phyloP scores from a whole-genome alignment of 2,888 invertebrate genomes.

The Yponomeuta cagnagella region DNA sequence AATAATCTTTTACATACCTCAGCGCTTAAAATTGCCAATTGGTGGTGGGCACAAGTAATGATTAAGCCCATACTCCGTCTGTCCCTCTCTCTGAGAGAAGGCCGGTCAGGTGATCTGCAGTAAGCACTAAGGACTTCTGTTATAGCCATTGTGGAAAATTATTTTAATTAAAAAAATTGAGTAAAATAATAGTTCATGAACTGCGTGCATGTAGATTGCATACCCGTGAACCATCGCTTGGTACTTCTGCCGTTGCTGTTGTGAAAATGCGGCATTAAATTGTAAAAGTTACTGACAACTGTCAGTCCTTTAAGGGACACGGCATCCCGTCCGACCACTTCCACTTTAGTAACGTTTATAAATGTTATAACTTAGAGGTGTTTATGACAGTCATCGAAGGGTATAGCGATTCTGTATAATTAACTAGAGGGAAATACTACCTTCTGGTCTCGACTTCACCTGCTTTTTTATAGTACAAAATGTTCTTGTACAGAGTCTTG shows the following conservation, averaged over 20 bases:
- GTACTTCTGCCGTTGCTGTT: background rate
- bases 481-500: background rate
- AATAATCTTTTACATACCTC: too few species aligned
- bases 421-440: constrained; percentile 1
- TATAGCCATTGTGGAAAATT: too few species aligned
- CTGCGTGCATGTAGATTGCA: background rate
- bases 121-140: too few species aligned
- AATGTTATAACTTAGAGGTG: constrained; percentile 8
- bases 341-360: constrained; percentile 8
- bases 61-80: too few species aligned
- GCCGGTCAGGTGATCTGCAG: too few species aligned
- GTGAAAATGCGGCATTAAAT: constrained; percentile 3
- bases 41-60: too few species aligned
- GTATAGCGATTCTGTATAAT: constrained; percentile 9
- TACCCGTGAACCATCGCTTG: background rate
- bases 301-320: constrained; percentile 12
- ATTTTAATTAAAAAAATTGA: too few species aligned
- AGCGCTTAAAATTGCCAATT: too few species aligned
- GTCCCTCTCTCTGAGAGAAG: too few species aligned
- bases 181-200: too few species aligned
- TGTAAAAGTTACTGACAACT: constrained; percentile 13
- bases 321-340: constrained; percentile 13
- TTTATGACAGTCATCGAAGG: constrained; percentile 11
- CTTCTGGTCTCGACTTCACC: background rate
- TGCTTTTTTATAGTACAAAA: background rate